Percentiles rank a stretch among this genome's conserved stretches.
phyloP scores from a whole-genome alignment of 2,888 invertebrate species.

The Gryllus longicercus region DNA sequence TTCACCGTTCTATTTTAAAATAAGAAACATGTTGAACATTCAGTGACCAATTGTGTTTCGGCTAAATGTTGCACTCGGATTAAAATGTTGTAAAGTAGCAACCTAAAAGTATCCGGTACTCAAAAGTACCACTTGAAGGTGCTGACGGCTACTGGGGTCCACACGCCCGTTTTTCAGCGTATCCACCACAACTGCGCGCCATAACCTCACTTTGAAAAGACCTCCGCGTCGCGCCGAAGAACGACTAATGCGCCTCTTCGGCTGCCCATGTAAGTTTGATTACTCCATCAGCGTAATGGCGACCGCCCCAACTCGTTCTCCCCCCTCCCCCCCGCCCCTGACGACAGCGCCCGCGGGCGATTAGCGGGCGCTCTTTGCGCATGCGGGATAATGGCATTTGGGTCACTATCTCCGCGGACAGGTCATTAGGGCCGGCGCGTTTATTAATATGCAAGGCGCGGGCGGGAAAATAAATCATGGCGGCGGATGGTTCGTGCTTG shows the following conservation, averaged over 20 bases:
- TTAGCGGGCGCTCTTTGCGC: neutral
- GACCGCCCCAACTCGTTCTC: neutral
- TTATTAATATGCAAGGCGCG: neutral
- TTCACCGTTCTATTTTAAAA: too few species aligned
- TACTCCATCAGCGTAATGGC: neutral
- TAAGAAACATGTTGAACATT: too few species aligned
- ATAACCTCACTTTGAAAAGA: too few species aligned
- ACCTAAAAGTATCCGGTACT: too few species aligned
- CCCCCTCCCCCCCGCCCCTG: neutral
- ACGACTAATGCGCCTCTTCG: neutral
- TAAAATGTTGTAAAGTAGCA: too few species aligned
- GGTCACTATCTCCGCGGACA: neutral
- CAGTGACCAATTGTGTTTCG: too few species aligned
- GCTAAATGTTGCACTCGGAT: too few species aligned
- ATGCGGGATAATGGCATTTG: conserved; percentile 6
- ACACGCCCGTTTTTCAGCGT: too few species aligned
- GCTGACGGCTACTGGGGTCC: too few species aligned
- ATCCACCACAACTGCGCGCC: too few species aligned
- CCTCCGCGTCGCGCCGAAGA: neutral
- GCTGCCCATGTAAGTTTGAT: conserved; percentile 6
- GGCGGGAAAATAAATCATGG: conserved; percentile 7
- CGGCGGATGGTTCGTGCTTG: neutral
- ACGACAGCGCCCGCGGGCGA: neutral
- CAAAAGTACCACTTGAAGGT: too few species aligned
- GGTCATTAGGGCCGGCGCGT: neutral